Evolutionary conservation across 2,797 vertebrate genomes (phyloP).

Genomic region (Poliocrania exsul): DNA sequence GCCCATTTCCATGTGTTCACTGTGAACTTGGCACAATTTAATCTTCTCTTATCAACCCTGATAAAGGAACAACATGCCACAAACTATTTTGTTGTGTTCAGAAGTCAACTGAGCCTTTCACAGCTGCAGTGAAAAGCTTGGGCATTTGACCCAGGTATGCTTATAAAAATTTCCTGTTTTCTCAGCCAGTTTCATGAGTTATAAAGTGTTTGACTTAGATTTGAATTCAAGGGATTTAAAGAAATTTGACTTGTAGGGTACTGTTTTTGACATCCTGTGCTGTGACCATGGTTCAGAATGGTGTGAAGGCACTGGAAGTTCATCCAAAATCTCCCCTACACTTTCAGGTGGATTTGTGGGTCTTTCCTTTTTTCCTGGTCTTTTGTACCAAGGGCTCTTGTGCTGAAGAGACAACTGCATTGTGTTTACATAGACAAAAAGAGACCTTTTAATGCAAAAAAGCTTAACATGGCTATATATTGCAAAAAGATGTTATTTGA

Average conservation of each 20-base stretch:
- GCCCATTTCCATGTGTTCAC: background rate
- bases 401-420: background rate
- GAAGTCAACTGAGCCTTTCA: background rate
- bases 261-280: background rate
- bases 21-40: background rate
- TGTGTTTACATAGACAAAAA: background rate
- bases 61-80: background rate
- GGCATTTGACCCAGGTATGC: background rate
- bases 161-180: background rate
- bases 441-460: background rate
- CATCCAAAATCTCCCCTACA: background rate
- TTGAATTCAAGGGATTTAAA: background rate
- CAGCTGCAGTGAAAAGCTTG: background rate
- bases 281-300: background rate
- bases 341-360: background rate
- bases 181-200: background rate
- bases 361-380: background rate
- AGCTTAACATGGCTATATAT: background rate
- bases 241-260: background rate
- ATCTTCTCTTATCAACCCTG: background rate
- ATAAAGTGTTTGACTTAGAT: background rate
- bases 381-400: background rate
- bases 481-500: background rate
- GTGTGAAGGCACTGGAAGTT: rapidly evolving
- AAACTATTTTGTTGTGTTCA: background rate